Base-by-base conservation (phyloP, 2,888 invertebrate genomes). In the Pollenia angustigena region DNA sequence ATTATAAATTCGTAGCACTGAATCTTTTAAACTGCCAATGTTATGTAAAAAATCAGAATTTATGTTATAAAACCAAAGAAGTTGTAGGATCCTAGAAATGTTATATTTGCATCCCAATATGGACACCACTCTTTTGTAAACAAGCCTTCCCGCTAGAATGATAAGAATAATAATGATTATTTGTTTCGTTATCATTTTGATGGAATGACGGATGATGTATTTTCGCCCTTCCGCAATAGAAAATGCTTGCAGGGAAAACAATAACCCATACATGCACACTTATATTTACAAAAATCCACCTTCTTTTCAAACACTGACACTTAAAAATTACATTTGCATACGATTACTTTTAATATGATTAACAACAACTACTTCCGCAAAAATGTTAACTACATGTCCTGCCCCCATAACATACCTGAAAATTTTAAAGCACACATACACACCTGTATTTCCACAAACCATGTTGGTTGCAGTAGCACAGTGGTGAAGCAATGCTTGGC, bases 331-430 rank as follows among this genome's bases (percentile, higher is more conserved):
- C 87, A 84, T 84, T 87, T 87, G 72, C 87, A 87, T 87, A 72
- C 76, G 62, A 75, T 84, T 72, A 66, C 84, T 58, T 84, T 84
- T 84, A 87, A 87, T 81, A 84, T 87, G 87, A 87, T 87, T 87
- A 84, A 84, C 84, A 84, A 40, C 71, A 84, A 62, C 50, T 46
- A 76, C 58, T 66, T 71, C 66, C 56, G 75, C 44, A 75, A 69
- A 75, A 83, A 79, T 60, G 54, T 71, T 71, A 46, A 68, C 62
- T 54, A 42, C 32, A 16, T 40, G 54, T 11, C 16, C 71, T 58
- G 58, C 76, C 32, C 76, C n/a, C 62, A 68, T 48, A 56, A 56
- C 14, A 64, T 54, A 46, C 44, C 11, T 16, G 8, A 23, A 46
- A 64, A 46, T 64, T 44, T 44, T 46, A 23, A 12, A 18, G 9